Base-by-base conservation (phyloP, 2,888 invertebrate species). In the Mongoloraphidia duomilia region DNA sequence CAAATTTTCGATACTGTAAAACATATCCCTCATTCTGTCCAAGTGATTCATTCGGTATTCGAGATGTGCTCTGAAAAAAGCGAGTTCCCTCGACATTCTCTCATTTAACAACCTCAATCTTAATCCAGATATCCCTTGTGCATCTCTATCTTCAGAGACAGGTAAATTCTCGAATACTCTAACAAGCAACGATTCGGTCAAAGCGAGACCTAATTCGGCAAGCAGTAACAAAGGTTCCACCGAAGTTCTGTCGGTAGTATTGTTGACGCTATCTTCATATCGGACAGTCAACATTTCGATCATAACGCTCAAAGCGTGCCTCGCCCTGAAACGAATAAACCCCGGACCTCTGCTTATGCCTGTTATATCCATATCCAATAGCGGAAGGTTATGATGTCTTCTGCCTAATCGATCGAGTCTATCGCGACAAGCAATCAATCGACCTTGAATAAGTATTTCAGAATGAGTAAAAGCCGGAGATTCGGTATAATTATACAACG, bases 1-100 rank as follows among this genome's bases (percentile, higher is more conserved):
- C 14, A 47, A 40, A 41, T 41, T 41, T 41, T 47, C 47, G 34
- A 47, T 47, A 34, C 41, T 34, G 35, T 46, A 38, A 40, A 13
- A 34, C 12, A 34, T 34, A 9, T 13, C 40, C 8, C 17, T 26
- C 9, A 34, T 12, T 37, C 43, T 17, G 9, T 34, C 38, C 6
- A 26, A 26, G 26, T 26, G 26, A 26, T 6, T 26, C 26, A 26
- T 6, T 6, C 26, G 26, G 6, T 26, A 26, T 6, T 26, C 26
- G 12, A 42, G 34, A 26, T 34, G 13, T 4, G n/a, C 41, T 5
- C 37, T 42, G 8, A 42, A 42, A 14, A 36, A n/a, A n/a, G 13
- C n/a, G 11, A 10, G 17, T 33, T 34, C 41, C 11, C 14, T 34
- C 6, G 35, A 42, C 12, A 43, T 42, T 14, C 48, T 14, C 12